Conservation (phyloP, 2,113 vertebrate species). For the Orycteropus afer region DNA sequence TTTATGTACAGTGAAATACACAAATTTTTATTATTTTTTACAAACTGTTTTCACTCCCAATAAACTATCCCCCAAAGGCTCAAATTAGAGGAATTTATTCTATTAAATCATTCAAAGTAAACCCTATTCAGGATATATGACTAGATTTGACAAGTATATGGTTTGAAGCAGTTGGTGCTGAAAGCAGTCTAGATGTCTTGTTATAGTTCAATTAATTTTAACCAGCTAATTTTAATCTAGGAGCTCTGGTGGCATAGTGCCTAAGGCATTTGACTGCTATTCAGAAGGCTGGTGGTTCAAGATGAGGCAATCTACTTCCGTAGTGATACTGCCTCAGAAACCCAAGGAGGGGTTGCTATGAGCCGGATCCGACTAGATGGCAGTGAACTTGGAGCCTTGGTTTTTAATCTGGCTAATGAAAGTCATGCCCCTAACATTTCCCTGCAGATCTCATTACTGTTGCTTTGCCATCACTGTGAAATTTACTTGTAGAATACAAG, state of each 20-base stretch:
- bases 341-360: too few species aligned
- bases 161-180: conserved; percentile 3
- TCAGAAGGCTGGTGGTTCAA: too few species aligned
- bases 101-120: conserved; percentile 12
- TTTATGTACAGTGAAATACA: too few species aligned
- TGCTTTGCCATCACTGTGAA: neutral
- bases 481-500: conserved; percentile 25
- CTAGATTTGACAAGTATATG: neutral
- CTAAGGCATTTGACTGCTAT: too few species aligned
- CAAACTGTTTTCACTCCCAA: neutral
- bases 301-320: too few species aligned
- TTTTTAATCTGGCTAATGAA: neutral
- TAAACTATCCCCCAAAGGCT: neutral
- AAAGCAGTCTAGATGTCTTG: neutral
- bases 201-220: neutral
- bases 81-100: neutral
- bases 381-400: too few species aligned
- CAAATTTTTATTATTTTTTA: too few species aligned
- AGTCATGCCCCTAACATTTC: neutral
- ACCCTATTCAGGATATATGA: neutral
- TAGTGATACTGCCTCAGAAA: too few species aligned
- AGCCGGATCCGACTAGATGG: too few species aligned
- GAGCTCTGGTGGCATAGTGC: too few species aligned
- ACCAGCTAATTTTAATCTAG: neutral
- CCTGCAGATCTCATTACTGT: neutral